Evolutionary conservation across 2,113 vertebrate species (phyloP), one percentile per base, ranked within the genome.

Genomic region (Semnornis frantzii): DNA sequence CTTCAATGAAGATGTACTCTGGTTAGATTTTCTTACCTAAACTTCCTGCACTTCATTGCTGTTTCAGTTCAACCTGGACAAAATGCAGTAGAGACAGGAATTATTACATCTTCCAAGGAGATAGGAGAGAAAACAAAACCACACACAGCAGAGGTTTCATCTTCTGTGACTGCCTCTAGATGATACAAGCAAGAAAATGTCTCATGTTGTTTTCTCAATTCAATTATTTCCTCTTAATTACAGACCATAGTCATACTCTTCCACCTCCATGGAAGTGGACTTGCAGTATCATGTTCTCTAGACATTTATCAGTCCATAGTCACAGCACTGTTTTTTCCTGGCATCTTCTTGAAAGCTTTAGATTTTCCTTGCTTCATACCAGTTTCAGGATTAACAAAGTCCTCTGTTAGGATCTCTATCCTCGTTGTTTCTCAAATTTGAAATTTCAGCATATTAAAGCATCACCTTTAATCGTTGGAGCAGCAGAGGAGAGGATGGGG

Each of bases 401-500:
- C 34, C 23, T 69, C 48, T 78, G 0, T 72, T n/a, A 71, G 21
- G 12, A 72, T 37, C 10, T 46, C 55, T 79, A 62, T 17, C 18
- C n/a, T 69, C 15, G 31, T 63, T 62, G 71, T 27, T 79, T 81
- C 33, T 79, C 71, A 59, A 79, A 63, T 4, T 24, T 55, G 66
- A 86, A 84, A 84, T 79, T 30, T 66, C 50, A 52, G 46, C 7
- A 62, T 13, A 54, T 58, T 71, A 44, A 54, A 30, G 11, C 20
- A 9, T 4, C 8, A 24, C 2, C 12, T 15, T 25, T 77, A 10
- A 50, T 78, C 3, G 6, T 6, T 3, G 12, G 19, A 28, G 17
- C 0, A 0, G 31, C 2, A 1, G 8, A 1, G 2, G 18, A 57
- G 11, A 6, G 52, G 28, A 39, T 14, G 8, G 4, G 2, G 10